Percentiles rank a stretch among this genome's conserved stretches.
Conservation (phyloP, 2,797 vertebrate genomes). For the Chaenodraco wilsoni region DNA sequence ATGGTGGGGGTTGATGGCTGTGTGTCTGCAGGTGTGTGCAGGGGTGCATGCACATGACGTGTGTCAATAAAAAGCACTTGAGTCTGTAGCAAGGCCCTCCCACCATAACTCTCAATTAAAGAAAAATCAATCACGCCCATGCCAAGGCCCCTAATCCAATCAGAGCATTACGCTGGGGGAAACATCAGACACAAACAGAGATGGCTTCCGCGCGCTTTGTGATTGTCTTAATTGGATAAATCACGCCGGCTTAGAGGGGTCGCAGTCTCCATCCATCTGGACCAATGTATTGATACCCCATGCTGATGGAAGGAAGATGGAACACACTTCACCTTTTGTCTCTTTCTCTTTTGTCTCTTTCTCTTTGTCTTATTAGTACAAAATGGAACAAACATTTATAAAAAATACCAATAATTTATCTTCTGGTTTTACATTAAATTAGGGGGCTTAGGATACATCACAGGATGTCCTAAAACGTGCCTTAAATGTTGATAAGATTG, state of each 20-base stretch:
- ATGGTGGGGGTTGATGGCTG: neutral
- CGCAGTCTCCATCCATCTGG: slow-evolving; percentile 23
- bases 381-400: neutral
- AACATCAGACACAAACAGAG: slow-evolving; percentile 59
- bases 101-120: slow-evolving; percentile 56
- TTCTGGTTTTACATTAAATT: neutral
- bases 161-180: slow-evolving; percentile 49
- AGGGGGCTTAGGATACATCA: neutral
- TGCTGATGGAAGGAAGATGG: slow-evolving; percentile 14
- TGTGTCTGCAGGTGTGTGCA: slow-evolving; percentile 6
- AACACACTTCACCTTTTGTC: slow-evolving; percentile 12
- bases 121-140: slow-evolving; percentile 53
- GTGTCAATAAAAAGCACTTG: slow-evolving; percentile 34
- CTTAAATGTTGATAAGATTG: neutral
- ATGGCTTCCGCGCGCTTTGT: slow-evolving; percentile 45
- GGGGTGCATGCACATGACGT: neutral
- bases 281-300: neutral
- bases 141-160: slow-evolving; percentile 67
- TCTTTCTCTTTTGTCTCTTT: slow-evolving; percentile 4
- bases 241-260: slow-evolving; percentile 42
- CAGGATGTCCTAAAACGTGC: neutral
- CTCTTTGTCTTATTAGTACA: neutral
- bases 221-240: slow-evolving; percentile 67
- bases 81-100: slow-evolving; percentile 6
- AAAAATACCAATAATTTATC: neutral